phyloP scores from a whole-genome alignment of 2,113 vertebrate species.

The Lontra canadensis region DNA sequence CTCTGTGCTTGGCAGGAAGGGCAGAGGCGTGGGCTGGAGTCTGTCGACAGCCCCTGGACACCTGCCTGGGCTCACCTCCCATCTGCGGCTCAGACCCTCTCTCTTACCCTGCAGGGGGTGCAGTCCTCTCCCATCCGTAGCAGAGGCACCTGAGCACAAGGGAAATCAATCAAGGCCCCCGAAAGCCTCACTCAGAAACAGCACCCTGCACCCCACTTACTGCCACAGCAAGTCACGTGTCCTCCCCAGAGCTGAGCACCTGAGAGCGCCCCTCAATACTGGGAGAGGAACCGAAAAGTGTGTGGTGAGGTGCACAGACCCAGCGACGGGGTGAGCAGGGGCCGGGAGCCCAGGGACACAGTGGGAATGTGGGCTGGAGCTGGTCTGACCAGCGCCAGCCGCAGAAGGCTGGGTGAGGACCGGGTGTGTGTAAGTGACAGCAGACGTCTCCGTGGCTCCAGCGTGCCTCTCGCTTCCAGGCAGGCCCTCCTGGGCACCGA shows the following conservation, averaged over 20 bases:
- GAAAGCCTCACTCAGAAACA: accelerated
- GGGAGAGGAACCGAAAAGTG: too few species aligned
- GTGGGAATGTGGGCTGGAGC: neutral
- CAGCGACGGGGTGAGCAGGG: neutral
- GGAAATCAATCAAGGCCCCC: too few species aligned
- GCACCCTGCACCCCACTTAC: neutral
- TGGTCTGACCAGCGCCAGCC: accelerated
- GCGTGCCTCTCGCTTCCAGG: neutral
- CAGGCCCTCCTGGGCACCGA: neutral
- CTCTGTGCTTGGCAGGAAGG: neutral
- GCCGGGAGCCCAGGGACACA: neutral
- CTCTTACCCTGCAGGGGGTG: accelerated
- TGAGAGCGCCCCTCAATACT: accelerated
- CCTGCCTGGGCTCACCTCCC: neutral
- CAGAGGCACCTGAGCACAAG: neutral
- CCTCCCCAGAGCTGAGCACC: neutral
- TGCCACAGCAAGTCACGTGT: neutral
- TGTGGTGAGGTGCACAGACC: neutral
- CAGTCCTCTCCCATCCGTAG: accelerated
- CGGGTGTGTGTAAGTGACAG: neutral
- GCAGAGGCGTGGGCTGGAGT: neutral
- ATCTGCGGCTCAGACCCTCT: neutral
- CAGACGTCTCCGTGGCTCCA: too few species aligned
- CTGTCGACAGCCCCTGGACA: too few species aligned
- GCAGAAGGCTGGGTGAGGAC: neutral